Base-by-base conservation (phyloP, 2,888 invertebrate species). In the Eugnorisma glareosa region DNA sequence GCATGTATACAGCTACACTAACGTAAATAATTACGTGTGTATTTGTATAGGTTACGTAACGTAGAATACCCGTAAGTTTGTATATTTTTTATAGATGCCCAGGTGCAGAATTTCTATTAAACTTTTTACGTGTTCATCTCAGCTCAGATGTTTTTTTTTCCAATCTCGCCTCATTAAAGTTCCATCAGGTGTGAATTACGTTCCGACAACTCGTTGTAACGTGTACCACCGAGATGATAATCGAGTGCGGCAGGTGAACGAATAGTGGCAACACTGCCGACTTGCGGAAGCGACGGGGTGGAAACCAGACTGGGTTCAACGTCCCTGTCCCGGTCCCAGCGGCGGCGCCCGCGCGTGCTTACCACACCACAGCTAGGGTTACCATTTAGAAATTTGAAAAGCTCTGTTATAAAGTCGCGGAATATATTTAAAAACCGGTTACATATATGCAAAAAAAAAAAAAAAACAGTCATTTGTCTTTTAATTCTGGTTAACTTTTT, bases 241-340 rank as follows among this genome's bases (percentile, higher is more conserved):
- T 82, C 68, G 69, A 67, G 68, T 79, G 74, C 51, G 82, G 76
- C 89, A 88, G 86, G 89, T 86, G 89, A 86, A 80, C 72, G 72
- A 78, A 73, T 81, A 75, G 84, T 82, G 85, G 85, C 77, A 85
- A 81, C 86, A 85, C 71, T 75, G 68, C 21, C 69, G 18, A 87
- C 90, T 90, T 87, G 88, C 90, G 92, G 90, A 92, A 91, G 90
- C 92, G 84, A 71, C 88, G 91, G 87, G 83, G 93, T 92, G 94
- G 91, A 93, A 93, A 92, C 90, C 91, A 92, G 91, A 90, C 90
- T 43, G 88, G 84, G 93, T 93, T 93, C 95, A 94, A 92, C 86
- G 90, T 89, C 86, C 92, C 88, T 73, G 88, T 90, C 90, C 90
- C 90, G 89, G 89, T 88, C 83, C 73, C 71, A 69, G 61, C 35